Evolutionary conservation across 2,888 invertebrate species (phyloP).

Genomic region (Scaptomyza caliginosa): DNA sequence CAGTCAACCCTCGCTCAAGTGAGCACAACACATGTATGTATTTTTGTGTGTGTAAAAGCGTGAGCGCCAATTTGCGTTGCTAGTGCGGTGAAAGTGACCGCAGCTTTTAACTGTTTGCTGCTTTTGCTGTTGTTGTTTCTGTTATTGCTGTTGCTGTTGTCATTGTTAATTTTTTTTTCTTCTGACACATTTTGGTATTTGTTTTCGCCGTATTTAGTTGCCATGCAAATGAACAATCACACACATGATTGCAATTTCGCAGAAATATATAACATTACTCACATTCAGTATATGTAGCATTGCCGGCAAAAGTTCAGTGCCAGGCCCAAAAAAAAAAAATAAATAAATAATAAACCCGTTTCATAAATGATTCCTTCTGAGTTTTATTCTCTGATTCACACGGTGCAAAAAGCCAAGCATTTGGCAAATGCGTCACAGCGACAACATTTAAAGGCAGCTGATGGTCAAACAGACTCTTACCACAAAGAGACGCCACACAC

Average conservation of each 20-base stretch:
- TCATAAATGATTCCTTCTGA: slow-evolving; percentile 43
- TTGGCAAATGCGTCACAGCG: slow-evolving; percentile 46
- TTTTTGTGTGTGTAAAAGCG: neutral
- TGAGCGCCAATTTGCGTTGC: slow-evolving; percentile 27
- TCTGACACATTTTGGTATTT: slow-evolving; percentile 48
- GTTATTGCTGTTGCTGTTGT: slow-evolving; percentile 17
- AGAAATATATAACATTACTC: slow-evolving; percentile 3
- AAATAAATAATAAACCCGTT: slow-evolving; percentile 40
- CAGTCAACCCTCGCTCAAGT: slow-evolving; percentile 22
- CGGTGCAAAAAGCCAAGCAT: slow-evolving; percentile 23
- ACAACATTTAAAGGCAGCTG: slow-evolving; percentile 32
- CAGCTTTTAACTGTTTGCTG: slow-evolving; percentile 34
- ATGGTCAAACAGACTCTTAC: too few relatives aligned
- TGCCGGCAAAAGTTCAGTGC: slow-evolving; percentile 24
- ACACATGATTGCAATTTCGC: slow-evolving; percentile 31
- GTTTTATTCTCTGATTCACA: slow-evolving; percentile 57
- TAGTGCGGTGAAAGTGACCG: slow-evolving; percentile 64
- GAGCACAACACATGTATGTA: slow-evolving; percentile 1
- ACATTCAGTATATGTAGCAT: neutral
- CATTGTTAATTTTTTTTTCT: slow-evolving; percentile 32
- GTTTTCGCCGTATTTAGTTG: slow-evolving; percentile 50
- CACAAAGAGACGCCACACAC: too few relatives aligned
- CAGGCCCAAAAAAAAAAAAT: slow-evolving; percentile 26
- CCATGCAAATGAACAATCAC: slow-evolving; percentile 51
- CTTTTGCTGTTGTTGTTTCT: neutral